Evolutionary conservation across 1,140 invertebrate genomes (phyloP).

Genomic region (Brachionus calyciflorus): DNA sequence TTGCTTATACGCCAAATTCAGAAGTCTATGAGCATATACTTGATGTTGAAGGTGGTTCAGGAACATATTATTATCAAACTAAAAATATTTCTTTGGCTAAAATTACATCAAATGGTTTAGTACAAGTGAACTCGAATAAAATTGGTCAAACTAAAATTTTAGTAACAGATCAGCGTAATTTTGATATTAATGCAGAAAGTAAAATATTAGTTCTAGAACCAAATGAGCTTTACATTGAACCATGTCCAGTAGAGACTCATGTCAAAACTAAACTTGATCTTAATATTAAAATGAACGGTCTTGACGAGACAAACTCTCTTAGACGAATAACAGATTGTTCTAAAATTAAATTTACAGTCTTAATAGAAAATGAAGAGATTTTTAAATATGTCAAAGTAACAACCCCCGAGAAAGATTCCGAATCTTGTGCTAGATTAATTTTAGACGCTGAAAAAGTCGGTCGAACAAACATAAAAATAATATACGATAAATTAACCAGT

Average conservation of each 20-base stretch:
- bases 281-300: constrained; percentile 38
- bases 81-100: background rate
- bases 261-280: background rate
- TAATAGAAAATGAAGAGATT: background rate
- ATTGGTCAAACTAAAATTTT: constrained; percentile 22
- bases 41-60: constrained; percentile 5
- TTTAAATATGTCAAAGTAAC: background rate
- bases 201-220: constrained; percentile 3
- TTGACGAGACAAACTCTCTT: background rate
- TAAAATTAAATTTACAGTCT: background rate
- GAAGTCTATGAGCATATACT: background rate
- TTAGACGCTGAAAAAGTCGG: background rate
- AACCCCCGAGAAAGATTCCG: background rate
- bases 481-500: background rate
- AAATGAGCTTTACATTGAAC: background rate
- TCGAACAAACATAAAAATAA: background rate
- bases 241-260: constrained; percentile 35
- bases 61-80: constrained; percentile 33
- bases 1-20: background rate
- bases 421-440: background rate
- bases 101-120: background rate
- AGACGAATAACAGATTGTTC: constrained; percentile 5
- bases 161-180: background rate
- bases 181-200: background rate
- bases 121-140: background rate